Evolutionary conservation across 2,113 vertebrate species (phyloP), one percentile per base, ranked within the genome.

Genomic region (Megaleporinus macrocephalus): DNA sequence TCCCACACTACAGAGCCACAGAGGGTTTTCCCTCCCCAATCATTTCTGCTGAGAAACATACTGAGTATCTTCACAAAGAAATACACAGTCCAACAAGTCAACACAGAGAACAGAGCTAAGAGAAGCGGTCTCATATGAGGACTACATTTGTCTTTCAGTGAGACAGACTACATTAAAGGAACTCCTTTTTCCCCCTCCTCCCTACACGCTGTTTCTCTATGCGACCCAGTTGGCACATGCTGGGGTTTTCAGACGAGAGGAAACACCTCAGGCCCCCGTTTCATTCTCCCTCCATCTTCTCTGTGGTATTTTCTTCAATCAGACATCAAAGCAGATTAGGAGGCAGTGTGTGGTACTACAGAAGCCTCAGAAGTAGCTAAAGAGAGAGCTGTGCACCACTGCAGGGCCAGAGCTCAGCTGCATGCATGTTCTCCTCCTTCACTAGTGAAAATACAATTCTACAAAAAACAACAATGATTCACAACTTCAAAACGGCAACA

Each of bases 301-400:
- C 20, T 69, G 9, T 13, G n/a, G 33, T 69, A 20, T 57, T 26
- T 18, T 15, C 15, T n/a, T n/a, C 15, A 36, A n/a, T 63, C 59
- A 36, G 47, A 77, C 59, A 77, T 77, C 75, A 49, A 77, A 77
- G 75, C 11, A 57, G 1, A 30, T 11, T 9, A 57, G 26, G 61
- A 24, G 29, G 24, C n/a, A 18, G 20, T 77, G 75, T 26, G 75
- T 4, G 12, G 61, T 26, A 16, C 22, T 9, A 11, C 41, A 30
- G 18, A 18, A 36, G 18, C 29, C 9, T 68, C 29, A 68, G 65
- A 18, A 59, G 61, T 29, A 29, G 36, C n/a, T 27, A 2, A 15
- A 57, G 63, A 44, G 22, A 36, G 4, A 51, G 49, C 49, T 1
- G 5, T 6, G 1, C 20, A 20, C 20, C 70, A 77, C 9, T 27